Evolutionary conservation across 2,797 vertebrate genomes (phyloP).

Genomic region (Salarias fasciatus): DNA sequence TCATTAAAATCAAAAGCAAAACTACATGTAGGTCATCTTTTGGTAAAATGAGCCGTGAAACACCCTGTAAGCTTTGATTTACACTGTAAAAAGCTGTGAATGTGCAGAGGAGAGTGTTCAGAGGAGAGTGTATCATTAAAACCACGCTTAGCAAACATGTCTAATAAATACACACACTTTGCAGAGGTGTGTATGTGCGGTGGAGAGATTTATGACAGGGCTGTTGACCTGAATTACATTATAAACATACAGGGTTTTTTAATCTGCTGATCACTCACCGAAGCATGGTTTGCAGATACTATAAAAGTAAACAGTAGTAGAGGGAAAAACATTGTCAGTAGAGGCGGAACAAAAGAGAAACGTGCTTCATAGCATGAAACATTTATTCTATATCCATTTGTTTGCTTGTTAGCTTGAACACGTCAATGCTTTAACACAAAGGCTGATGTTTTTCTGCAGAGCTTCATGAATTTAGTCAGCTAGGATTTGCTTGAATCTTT

Average conservation of each 20-base stretch:
- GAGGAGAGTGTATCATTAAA: conserved; percentile 1
- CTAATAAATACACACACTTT: background rate
- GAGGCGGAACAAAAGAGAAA: conserved; percentile 12
- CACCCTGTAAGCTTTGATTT: background rate
- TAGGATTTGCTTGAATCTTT: no score
- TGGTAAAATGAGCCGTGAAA: conserved; percentile 1
- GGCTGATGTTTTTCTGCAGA: no score
- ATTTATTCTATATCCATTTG: background rate
- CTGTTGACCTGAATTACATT: conserved; percentile 1
- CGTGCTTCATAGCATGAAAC: conserved; percentile 1
- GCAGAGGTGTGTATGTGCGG: background rate
- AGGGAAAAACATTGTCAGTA: conserved; percentile 6
- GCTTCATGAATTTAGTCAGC: no score
- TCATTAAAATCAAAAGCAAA: background rate
- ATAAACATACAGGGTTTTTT: background rate
- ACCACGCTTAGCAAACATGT: background rate
- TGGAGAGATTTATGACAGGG: background rate
- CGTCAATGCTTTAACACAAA: no score
- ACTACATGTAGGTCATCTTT: background rate
- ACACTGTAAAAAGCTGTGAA: background rate
- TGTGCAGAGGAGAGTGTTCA: background rate
- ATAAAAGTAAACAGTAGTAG: background rate
- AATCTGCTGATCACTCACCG: background rate
- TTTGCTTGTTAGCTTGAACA: background rate
- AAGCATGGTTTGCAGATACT: background rate